Evolutionary conservation across 92 coral and sea anemone species (phyloP).

Genomic region (Bergia puertoricense): DNA sequence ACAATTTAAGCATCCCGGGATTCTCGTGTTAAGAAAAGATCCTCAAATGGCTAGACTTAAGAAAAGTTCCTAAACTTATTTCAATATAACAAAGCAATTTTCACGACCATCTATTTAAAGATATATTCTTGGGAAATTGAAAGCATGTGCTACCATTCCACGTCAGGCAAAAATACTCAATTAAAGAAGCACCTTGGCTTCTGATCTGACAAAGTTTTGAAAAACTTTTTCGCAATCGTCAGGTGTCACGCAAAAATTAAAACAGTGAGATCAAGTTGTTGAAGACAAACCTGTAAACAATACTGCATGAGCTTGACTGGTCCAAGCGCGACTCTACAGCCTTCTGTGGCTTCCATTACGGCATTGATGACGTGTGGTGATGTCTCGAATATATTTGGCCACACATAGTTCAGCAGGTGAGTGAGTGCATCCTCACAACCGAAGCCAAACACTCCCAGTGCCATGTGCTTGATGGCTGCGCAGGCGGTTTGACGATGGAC

Average conservation of each 20-base stretch:
- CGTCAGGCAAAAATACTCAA: too few species aligned
- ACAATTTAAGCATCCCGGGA: too few species aligned
- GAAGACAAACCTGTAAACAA: slow-evolving; percentile 84
- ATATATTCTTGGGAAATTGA: too few species aligned
- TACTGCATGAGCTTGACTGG: slow-evolving; percentile 91
- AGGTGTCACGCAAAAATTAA: neutral
- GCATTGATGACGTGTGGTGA: slow-evolving; percentile 99
- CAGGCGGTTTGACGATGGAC: slow-evolving; percentile 98
- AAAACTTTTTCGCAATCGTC: neutral
- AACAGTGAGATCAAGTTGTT: neutral
- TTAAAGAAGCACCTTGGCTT: neutral
- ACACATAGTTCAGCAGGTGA: slow-evolving; percentile 91
- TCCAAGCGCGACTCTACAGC: slow-evolving; percentile 94
- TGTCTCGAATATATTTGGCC: slow-evolving; percentile 99
- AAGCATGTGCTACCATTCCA: too few species aligned
- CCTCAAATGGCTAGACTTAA: too few species aligned
- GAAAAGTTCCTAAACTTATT: too few species aligned
- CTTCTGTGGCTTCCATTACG: slow-evolving; percentile 96
- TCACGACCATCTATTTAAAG: too few species aligned
- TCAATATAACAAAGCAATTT: too few species aligned
- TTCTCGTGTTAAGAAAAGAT: too few species aligned
- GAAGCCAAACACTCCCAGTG: slow-evolving; percentile 97
- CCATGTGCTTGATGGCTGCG: slow-evolving; percentile 99
- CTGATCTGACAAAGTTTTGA: neutral
- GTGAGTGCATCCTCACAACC: slow-evolving; percentile 99